A percentile compares a stretch with the other conserved stretches of the same genome.
Conservation (phyloP, 2,797 vertebrate species). For the Erpetoichthys calabaricus region DNA sequence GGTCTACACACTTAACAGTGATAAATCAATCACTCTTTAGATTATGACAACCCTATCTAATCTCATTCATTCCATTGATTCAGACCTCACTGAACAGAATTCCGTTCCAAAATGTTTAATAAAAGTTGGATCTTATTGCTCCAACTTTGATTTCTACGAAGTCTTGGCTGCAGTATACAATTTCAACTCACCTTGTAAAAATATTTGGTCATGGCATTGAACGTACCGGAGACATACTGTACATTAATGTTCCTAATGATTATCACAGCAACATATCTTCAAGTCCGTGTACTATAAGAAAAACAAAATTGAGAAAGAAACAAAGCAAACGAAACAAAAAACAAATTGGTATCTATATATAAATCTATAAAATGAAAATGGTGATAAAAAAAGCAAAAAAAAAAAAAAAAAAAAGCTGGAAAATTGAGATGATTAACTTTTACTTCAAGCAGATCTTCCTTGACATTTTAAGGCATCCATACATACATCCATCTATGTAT, state of each 20-base stretch:
- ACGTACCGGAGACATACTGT: no score
- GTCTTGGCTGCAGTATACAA: slow-evolving; percentile 3
- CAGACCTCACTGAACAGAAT: no score
- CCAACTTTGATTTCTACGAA: no score
- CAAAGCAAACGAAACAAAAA: slow-evolving; percentile 19
- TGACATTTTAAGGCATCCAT: no score
- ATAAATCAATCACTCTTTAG: no score
- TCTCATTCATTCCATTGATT: no score
- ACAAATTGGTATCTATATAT: slow-evolving; percentile 3
- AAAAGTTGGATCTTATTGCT: no score
- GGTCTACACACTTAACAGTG: no score
- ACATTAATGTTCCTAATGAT: slow-evolving; percentile 16
- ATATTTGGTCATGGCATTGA: slow-evolving; percentile 8
- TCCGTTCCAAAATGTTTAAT: no score
- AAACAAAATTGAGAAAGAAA: slow-evolving; percentile 27
- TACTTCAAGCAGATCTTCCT: no score
- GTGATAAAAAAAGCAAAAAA: slow-evolving; percentile 2
- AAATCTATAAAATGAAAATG: background rate
- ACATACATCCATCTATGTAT: no score
- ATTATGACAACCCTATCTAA: no score
- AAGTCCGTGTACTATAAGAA: slow-evolving; percentile 45
- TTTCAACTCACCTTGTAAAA: slow-evolving; percentile 33
- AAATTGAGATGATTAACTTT: background rate
- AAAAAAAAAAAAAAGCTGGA: slow-evolving; percentile 4
- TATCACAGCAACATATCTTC: slow-evolving; percentile 24